Base-by-base conservation (phyloP, 2,888 invertebrate genomes). In the Drosophila basisetae region DNA sequence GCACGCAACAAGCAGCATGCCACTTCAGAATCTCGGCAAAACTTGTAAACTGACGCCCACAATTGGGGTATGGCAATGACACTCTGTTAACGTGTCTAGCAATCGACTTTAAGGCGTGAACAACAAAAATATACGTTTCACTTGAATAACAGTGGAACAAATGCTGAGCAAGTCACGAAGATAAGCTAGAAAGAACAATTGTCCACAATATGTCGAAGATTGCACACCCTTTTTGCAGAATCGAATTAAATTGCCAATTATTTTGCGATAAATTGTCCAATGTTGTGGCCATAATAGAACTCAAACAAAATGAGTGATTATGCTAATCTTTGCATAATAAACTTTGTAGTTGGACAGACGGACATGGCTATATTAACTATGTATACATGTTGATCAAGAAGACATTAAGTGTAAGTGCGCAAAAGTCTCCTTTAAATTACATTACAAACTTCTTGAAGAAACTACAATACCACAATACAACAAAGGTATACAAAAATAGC, bases 71-170 rank as follows among this genome's bases (percentile, higher is more conserved):
- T 82, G 82, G 28, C 4, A 56, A 11, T n/a, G 39, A 39, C 39
- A 72, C 62, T 68, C 22, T 64, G 71, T 73, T 60, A 71, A 68
- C 43, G 30, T 68, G 62, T 22, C 56, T 68, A 56, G 53, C 72
- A 83, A 83, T 87, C 80, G 76, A 83, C 83, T 79, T 78, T 72
- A 59, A 71, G 70, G 80, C 90, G 90, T 88, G 90, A 84, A 87
- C 84, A 82, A 77, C 73, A 66, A n/a, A 28, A 55, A 62, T 77
- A 69, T 66, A 78, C 82, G 74, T 89, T 89, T 90, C 86, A 86
- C 90, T 89, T 76, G 56, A 83, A 70, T 73, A 64, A 65, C 41
- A 16, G 6, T 56, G 30, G 65, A 70, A 43, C 52, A 63, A 76
- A 62, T 65, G 60, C 66, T 49, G 58, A 49, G 28, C 59, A 43